Conservation (phyloP, 2,113 vertebrate species). For the Dromaius novaehollandiae region DNA sequence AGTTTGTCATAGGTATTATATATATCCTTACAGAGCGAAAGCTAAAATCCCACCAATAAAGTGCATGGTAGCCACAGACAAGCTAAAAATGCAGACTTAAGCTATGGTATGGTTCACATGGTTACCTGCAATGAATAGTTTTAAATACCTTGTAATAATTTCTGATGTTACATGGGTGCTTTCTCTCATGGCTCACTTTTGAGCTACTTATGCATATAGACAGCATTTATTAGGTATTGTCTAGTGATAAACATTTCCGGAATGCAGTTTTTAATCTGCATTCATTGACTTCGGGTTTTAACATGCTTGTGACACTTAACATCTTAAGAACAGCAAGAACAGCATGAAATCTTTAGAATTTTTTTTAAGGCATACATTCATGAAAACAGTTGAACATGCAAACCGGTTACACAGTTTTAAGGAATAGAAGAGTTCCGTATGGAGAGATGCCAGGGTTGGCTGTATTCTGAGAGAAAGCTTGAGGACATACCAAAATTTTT, state of each 20-base stretch:
- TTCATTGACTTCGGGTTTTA: background rate
- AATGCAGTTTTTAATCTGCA: background rate
- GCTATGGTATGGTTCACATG: background rate
- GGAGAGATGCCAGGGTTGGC: background rate
- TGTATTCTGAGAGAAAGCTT: background rate
- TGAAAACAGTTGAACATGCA: background rate
- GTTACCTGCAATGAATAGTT: background rate
- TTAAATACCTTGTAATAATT: background rate
- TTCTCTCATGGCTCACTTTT: background rate
- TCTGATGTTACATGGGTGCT: background rate
- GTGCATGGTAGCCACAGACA: background rate
- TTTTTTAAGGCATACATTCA: fast-evolving
- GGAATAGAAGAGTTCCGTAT: background rate
- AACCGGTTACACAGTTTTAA: background rate
- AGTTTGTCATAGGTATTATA: background rate
- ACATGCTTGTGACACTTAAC: background rate
- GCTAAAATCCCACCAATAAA: background rate
- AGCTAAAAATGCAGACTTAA: background rate
- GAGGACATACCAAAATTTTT: background rate
- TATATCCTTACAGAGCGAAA: background rate
- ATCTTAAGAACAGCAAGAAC: background rate
- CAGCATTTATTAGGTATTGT: background rate
- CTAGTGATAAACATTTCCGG: background rate
- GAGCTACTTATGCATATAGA: background rate
- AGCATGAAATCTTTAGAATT: background rate